Base-by-base conservation (phyloP, 53 echinoderm and acorn worm genomes). In the Holothuria leucospilota region DNA sequence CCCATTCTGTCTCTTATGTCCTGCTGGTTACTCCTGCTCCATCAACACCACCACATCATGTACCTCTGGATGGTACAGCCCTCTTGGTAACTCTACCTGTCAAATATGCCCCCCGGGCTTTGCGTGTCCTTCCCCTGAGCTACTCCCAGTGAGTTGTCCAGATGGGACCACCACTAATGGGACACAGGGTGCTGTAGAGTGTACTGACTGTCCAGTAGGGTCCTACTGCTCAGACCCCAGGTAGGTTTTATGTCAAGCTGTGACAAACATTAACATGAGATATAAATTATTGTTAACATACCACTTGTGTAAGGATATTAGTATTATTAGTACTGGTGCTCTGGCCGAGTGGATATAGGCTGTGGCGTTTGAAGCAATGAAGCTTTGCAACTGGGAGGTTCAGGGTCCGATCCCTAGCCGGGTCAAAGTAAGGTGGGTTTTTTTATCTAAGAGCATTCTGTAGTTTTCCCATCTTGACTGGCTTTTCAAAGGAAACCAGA, bases 151-250 rank as follows among this genome's bases (percentile, higher is more conserved):
- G 15, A n/a, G 39, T 5, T 95, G 87, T 66, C 74, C 87, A 6
- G 71, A 74, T n/a, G 96, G 96, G 41, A 92, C 95, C 72, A 91
- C 95, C n/a, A 96, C 96, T 0, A 91, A 94, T 66, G 94, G 94
- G 29, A 53, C 90, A 15, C 59, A 49, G 9, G 90, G 70, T 13
- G 89, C 89, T 34, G 84, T 62, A 0, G 71, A 29, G 18, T 96
- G 96, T 63, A 62, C 40, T 2, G 87, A 93, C 39, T 96, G 96
- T 51, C 69, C 83, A 15, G 94, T 93, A n/a, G 96, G 94, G 20
- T 85, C 67, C 26, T 94, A 81, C 81, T 96, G 96, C 68, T 82
- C 91, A 0, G 89, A 94, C 85, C 90, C 90, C 38, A 86, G 87
- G 96, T 96, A 88, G 87, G 87, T 63, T 25, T 26, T 18, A 56